phyloP scores from a whole-genome alignment of 1,140 invertebrate species.

The Vollenhovia emeryi region DNA sequence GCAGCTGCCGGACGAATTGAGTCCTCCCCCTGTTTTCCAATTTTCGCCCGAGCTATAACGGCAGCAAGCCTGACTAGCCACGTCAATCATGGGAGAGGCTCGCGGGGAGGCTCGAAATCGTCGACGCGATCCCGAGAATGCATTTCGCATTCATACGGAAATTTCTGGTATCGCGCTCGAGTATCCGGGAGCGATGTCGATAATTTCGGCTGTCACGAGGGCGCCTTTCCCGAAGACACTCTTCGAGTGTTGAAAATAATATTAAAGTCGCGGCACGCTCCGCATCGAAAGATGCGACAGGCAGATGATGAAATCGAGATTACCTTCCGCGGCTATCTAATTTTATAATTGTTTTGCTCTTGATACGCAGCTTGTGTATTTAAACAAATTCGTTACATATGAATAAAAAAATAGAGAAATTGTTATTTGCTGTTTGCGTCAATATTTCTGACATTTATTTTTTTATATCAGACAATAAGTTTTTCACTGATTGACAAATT shows the following conservation, averaged over 20 bases:
- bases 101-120: constrained; percentile 13
- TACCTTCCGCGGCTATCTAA: background rate
- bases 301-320: background rate
- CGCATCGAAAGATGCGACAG: background rate
- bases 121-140: constrained; percentile 12
- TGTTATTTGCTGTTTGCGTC: background rate
- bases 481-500: background rate
- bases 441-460: background rate
- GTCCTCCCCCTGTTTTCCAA: constrained; percentile 50
- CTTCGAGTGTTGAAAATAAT: background rate
- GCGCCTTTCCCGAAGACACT: background rate
- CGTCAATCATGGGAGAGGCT: constrained; percentile 47
- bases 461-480: background rate
- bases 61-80: constrained; percentile 35
- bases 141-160: constrained; percentile 47
- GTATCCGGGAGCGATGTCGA: background rate
- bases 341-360: background rate
- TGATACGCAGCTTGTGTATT: background rate
- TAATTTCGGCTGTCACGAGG: constrained; percentile 7
- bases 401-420: background rate
- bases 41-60: constrained; percentile 53
- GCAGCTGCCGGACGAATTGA: constrained; percentile 53
- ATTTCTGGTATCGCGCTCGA: constrained; percentile 35
- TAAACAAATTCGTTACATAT: background rate
- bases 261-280: background rate